Percentiles rank a stretch among this genome's conserved stretches.
Evolutionary conservation across 1,140 invertebrate genomes (phyloP).

Genomic region (Drosophila aff.): DNA sequence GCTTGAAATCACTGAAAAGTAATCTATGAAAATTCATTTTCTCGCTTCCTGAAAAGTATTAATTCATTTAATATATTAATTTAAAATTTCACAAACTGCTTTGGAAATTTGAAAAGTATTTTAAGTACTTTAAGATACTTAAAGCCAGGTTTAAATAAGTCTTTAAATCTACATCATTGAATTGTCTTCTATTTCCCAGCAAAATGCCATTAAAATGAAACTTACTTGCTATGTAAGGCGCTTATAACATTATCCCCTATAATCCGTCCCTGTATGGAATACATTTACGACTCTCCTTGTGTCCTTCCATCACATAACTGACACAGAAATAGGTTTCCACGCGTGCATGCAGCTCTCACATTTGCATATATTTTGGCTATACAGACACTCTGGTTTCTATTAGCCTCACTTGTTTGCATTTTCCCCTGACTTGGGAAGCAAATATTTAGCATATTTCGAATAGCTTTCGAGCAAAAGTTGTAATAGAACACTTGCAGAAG

Average conservation of each 20-base stretch:
- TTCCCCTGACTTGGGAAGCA: conserved; percentile 32
- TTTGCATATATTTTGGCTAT: conserved; percentile 49
- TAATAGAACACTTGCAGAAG: neutral
- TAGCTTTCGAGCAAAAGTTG: neutral
- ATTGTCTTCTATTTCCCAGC: too few species aligned
- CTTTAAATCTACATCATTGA: neutral
- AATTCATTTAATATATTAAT: too few species aligned
- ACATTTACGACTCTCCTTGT: conserved; percentile 1
- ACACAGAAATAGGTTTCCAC: conserved; percentile 7
- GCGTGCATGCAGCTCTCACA: conserved; percentile 17
- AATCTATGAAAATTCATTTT: too few species aligned
- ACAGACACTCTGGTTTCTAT: conserved; percentile 17
- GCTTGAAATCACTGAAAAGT: neutral
- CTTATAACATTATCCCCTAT: neutral
- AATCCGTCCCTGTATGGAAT: conserved; percentile 6
- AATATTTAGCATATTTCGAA: conserved; percentile 25
- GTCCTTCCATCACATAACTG: conserved; percentile 18
- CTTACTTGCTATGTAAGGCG: neutral
- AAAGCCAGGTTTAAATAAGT: neutral
- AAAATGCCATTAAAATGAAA: neutral
- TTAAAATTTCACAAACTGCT: too few species aligned
- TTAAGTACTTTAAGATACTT: too few species aligned
- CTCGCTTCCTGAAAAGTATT: too few species aligned
- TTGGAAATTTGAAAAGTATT: too few species aligned
- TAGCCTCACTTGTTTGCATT: conserved; percentile 51